Evolutionary conservation across 2,797 vertebrate species (phyloP).

Genomic region (Parotocinclus haroldoi): DNA sequence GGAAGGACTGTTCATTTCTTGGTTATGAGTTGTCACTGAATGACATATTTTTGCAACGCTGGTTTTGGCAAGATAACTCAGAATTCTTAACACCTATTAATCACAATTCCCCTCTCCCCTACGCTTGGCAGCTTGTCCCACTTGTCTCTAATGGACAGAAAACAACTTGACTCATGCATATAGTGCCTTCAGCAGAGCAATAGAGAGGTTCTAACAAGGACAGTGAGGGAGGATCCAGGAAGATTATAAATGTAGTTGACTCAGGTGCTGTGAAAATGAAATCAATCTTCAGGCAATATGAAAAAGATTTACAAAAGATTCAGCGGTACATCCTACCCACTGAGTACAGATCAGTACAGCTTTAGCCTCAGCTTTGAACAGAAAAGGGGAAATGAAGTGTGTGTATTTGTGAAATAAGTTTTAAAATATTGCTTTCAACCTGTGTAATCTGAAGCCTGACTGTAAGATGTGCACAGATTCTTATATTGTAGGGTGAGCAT

Average conservation of each 20-base stretch:
- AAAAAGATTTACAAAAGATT: slow-evolving; percentile 5
- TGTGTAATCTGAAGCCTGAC: no score
- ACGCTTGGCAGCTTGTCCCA: neutral
- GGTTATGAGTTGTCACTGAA: slow-evolving; percentile 11
- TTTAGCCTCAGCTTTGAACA: no score
- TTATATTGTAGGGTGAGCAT: no score
- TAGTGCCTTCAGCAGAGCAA: neutral
- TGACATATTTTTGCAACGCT: neutral
- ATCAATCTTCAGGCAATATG: neutral
- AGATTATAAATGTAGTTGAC: slow-evolving; percentile 13
- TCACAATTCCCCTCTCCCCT: neutral
- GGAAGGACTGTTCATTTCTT: neutral
- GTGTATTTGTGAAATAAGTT: no score
- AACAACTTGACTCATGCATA: neutral
- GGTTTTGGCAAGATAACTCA: slow-evolving; percentile 5
- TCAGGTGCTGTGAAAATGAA: slow-evolving; percentile 17
- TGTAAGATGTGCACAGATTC: no score
- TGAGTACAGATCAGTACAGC: no score
- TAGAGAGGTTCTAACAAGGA: slow-evolving; percentile 9
- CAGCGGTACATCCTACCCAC: neutral
- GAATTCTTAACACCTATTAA: neutral
- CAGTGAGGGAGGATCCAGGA: neutral
- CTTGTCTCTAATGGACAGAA: neutral
- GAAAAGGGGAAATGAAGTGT: no score
- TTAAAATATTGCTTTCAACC: no score